A percentile compares a stretch with the other conserved stretches of the same genome.
phyloP scores from a whole-genome alignment of 2,888 invertebrate species.

The Gibbula magus region DNA sequence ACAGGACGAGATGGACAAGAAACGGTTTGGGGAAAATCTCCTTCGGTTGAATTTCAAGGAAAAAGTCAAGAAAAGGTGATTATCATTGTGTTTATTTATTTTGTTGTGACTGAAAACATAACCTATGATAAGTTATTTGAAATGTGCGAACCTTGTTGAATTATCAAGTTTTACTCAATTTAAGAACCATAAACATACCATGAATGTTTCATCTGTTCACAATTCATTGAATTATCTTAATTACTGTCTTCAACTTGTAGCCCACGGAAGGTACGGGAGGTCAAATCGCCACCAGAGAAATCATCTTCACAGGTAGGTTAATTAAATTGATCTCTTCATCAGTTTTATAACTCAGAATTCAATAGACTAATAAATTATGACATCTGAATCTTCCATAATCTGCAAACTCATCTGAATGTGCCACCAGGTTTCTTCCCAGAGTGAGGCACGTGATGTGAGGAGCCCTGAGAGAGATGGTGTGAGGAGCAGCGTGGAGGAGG shows the following conservation, averaged over 20 bases:
- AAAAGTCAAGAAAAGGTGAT: background rate
- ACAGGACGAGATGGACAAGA: conserved; percentile 17
- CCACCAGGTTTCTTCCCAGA: background rate
- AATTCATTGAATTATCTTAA: too few relatives aligned
- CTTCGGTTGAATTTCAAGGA: conserved; percentile 39
- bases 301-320: background rate
- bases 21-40: conserved; percentile 47
- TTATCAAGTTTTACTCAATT: too few relatives aligned
- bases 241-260: background rate
- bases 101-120: background rate
- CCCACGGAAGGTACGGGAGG: background rate
- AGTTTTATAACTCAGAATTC: too few relatives aligned
- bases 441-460: conserved; percentile 1
- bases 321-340: too few relatives aligned
- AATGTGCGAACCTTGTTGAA: too few relatives aligned
- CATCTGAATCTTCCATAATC: too few relatives aligned
- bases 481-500: conserved; percentile 45
- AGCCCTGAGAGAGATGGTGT: conserved; percentile 28
- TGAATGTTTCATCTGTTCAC: too few relatives aligned
- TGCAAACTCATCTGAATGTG: too few relatives aligned
- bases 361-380: too few relatives aligned
- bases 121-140: too few relatives aligned
- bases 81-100: background rate
- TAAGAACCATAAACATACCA: too few relatives aligned
- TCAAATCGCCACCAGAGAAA: background rate